A percentile compares a stretch with the other conserved stretches of the same genome.
Conservation (phyloP, 2,113 vertebrate genomes). For the Gobio gobio region DNA sequence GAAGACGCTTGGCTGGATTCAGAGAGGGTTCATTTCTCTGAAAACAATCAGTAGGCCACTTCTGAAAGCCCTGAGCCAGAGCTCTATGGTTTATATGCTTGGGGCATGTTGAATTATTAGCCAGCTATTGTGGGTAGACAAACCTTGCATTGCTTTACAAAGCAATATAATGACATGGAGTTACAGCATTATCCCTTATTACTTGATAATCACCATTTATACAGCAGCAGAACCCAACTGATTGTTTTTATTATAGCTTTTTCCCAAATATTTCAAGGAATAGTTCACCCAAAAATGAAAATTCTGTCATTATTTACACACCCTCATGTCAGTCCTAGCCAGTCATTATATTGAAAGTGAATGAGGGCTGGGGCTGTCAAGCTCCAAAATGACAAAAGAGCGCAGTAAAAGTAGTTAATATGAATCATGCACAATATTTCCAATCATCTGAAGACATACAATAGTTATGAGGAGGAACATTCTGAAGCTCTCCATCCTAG, state of each 20-base stretch:
- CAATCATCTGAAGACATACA: neutral
- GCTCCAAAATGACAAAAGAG: neutral
- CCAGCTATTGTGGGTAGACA: slow-evolving; percentile 52
- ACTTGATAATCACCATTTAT: slow-evolving; percentile 43
- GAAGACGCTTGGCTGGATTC: slow-evolving; percentile 62
- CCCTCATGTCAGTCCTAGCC: neutral
- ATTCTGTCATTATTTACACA: slow-evolving; percentile 17
- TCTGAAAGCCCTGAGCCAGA: slow-evolving; percentile 42
- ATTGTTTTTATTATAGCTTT: slow-evolving; percentile 15
- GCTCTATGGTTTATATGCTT: slow-evolving; percentile 57
- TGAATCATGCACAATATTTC: neutral
- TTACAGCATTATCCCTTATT: slow-evolving; percentile 39
- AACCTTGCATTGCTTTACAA: slow-evolving; percentile 46
- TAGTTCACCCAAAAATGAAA: neutral
- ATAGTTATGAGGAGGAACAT: neutral
- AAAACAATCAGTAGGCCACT: slow-evolving; percentile 57
- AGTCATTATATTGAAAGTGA: neutral
- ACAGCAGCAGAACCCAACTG: slow-evolving; percentile 28
- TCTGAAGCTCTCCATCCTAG: neutral
- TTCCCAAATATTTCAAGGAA: neutral
- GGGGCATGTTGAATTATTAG: slow-evolving; percentile 70
- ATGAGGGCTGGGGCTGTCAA: neutral
- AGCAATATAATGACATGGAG: slow-evolving; percentile 24
- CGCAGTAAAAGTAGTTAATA: neutral
- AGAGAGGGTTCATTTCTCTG: slow-evolving; percentile 58